Evolutionary conservation across 2,888 invertebrate species (phyloP).

Genomic region (Yponomeuta evonymella): DNA sequence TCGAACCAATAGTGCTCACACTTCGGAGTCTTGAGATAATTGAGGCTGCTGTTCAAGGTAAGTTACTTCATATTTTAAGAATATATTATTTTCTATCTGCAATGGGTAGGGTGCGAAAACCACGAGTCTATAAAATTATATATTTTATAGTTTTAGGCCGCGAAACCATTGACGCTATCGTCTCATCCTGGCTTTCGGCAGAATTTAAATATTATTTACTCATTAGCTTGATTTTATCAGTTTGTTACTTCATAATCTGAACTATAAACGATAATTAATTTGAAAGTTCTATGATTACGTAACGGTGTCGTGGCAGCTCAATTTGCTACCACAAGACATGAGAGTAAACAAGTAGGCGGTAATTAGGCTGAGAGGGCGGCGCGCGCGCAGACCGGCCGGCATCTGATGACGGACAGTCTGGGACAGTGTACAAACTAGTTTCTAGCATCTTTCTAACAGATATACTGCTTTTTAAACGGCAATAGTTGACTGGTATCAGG

Average conservation of each 20-base stretch:
- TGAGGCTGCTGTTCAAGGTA: conserved; percentile 64
- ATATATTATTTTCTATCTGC: too few species aligned
- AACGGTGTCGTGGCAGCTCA: background rate
- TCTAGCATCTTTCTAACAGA: background rate
- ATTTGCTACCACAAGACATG: background rate
- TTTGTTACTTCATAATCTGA: background rate
- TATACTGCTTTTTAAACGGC: background rate
- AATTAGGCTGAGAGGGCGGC: conserved; percentile 57
- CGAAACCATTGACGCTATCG: too few species aligned
- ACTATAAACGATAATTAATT: background rate
- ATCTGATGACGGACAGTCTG: conserved; percentile 10
- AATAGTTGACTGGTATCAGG: background rate
- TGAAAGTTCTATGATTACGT: background rate
- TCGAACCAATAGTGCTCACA: conserved; percentile 55
- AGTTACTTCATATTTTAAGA: conserved; percentile 20
- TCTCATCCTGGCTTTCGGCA: too few species aligned
- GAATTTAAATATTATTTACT: too few species aligned
- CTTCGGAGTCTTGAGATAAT: conserved; percentile 54
- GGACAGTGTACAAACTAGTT: background rate
- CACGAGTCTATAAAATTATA: too few species aligned
- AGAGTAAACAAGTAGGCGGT: conserved; percentile 58
- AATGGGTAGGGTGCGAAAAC: too few species aligned
- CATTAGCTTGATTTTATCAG: background rate
- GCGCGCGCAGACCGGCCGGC: conserved; percentile 28
- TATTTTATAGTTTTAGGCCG: too few species aligned